Evolutionary conservation across 1,140 invertebrate species (phyloP), one percentile per base, ranked within the genome.

Genomic region (Drosophila insularis): DNA sequence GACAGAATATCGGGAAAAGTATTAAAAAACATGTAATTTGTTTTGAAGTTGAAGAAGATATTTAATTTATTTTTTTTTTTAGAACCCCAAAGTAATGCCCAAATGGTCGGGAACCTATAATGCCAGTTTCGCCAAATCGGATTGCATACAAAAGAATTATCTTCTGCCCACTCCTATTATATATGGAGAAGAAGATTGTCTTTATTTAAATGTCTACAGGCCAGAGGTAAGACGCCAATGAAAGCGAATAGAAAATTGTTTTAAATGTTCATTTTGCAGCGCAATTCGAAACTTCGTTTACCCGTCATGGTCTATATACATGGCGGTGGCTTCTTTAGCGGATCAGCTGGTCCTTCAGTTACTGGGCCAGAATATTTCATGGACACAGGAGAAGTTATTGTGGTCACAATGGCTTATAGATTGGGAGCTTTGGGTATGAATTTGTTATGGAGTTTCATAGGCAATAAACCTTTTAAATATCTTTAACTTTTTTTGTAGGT

Each of bases 201-300:
- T 95, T 0, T 95, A 94, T 73, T 78, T 95, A 11, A 95, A 95
- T 76, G 92, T 95, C 14, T 95, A 94, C 89, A 89, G 93, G 39
- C 94, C 94, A 21, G 71, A 85, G 74, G 94, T 94, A 71, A 80
- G 73, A 71, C 6, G 21, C 1, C 14, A 31, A 35, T 0, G 40
- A 14, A 43, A 8, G 13, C 17, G 2, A 46, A 4, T 21, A 40
- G 8, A 39, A 40, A 21, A 60, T 14, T 14, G 3, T 40, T 19
- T 14, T 23, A 21, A n/a, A 1, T 37, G 27, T 6, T 39, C 17
- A 2, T 14, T 11, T 61, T 62, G 0, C 35, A 74, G 71, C 63
- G 31, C 31, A 40, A 40, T 19, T 6, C 17, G 11, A 40, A 5
- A 10, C 17, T 23, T 23, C n/a, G 35, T 8, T 59, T 93, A 7